These are phyloP conservation scores for Tetranychus urticae DNA, from an alignment of 1,140 invertebrate genomes.

Conservation along the genomic window DNA sequence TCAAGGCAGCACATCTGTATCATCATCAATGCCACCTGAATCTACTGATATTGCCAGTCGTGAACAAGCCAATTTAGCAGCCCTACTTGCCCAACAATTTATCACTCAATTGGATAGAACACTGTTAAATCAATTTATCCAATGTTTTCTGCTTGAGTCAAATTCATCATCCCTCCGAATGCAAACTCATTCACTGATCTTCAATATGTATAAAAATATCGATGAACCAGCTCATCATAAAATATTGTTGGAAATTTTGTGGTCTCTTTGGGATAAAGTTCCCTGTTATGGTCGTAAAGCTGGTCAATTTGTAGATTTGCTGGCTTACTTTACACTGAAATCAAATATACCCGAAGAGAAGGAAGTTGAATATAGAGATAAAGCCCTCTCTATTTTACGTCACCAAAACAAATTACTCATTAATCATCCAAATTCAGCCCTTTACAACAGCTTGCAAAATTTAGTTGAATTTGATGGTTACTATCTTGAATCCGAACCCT, in stretches of 20 bases:
- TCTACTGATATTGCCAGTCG: background rate
- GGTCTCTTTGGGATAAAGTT: conserved; percentile 71
- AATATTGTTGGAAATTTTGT: conserved; percentile 55
- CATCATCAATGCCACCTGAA: background rate
- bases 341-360: conserved; percentile 15
- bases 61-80: conserved; percentile 35
- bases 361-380: conserved; percentile 43
- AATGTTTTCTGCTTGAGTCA: conserved; percentile 73
- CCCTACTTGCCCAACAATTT: conserved; percentile 40
- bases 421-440: conserved; percentile 73
- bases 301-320: conserved; percentile 80
- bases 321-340: conserved; percentile 75
- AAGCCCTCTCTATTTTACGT: conserved; percentile 55
- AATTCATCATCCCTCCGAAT: conserved; percentile 76
- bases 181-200: conserved; percentile 70
- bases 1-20: background rate
- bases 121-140: conserved; percentile 49
- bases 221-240: conserved; percentile 37
- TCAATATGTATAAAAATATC: conserved; percentile 63
- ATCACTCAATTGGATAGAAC: conserved; percentile 39
- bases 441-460: conserved; percentile 71
- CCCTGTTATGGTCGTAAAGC: conserved; percentile 76
- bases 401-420: conserved; percentile 64
- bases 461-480: conserved; percentile 86
- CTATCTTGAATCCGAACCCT: conserved; percentile 87